Conservation (phyloP, 2,113 vertebrate genomes). For the Danionella cerebrum region DNA sequence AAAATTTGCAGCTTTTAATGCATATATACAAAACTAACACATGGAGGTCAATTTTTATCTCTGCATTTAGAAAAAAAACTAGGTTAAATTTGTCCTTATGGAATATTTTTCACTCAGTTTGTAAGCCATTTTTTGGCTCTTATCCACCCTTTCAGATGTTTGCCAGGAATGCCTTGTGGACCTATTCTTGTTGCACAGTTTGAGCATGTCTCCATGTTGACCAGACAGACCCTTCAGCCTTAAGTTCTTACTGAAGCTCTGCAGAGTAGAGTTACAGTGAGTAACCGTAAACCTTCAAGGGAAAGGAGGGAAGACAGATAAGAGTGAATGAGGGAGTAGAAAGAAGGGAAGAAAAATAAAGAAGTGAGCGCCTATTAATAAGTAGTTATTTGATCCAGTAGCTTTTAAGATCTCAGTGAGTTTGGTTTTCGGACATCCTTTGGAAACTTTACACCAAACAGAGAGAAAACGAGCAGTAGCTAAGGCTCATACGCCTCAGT, state of each 20-base stretch:
- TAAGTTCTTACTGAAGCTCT: slow-evolving; percentile 10
- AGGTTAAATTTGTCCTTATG: too few species aligned
- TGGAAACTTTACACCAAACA: not conserved
- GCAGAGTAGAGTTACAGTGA: slow-evolving; percentile 9
- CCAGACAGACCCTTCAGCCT: not conserved
- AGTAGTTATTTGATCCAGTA: slow-evolving; percentile 9
- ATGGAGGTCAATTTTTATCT: too few species aligned
- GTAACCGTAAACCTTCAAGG: slow-evolving; percentile 20
- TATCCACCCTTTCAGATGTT: too few species aligned
- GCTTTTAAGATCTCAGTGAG: not conserved
- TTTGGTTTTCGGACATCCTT: not conserved
- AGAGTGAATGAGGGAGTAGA: not conserved
- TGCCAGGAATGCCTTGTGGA: not conserved
- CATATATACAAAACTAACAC: too few species aligned
- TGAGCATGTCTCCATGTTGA: not conserved
- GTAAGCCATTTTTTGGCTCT: too few species aligned
- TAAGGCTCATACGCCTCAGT: too few species aligned
- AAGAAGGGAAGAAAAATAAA: not conserved
- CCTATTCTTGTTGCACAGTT: not conserved
- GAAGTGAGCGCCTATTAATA: slow-evolving; percentile 9
- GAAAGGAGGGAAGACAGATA: not conserved
- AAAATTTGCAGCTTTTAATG: too few species aligned
- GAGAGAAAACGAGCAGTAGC: not conserved
- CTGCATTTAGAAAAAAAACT: too few species aligned
- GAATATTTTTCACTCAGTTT: too few species aligned